Evolutionary conservation across 2,113 vertebrate species (phyloP).

Genomic region (Pontoporia blainvillei): DNA sequence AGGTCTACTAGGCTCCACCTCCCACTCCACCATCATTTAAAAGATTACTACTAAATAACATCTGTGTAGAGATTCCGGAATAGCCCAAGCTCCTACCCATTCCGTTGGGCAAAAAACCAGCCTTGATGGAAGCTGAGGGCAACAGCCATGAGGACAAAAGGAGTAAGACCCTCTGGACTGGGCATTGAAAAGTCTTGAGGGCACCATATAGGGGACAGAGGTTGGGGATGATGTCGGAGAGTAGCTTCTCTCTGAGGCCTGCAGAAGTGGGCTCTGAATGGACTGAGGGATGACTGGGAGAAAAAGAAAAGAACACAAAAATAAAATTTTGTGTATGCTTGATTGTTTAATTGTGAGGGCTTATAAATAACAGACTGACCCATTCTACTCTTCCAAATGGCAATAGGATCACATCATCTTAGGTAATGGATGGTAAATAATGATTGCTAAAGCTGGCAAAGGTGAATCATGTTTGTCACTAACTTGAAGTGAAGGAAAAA

Average conservation of each 20-base stretch:
- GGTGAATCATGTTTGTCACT: not conserved
- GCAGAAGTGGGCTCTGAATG: not conserved
- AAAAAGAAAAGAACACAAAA: not conserved
- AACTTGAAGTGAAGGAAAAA: not conserved
- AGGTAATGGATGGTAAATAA: not conserved
- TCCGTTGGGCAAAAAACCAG: not conserved
- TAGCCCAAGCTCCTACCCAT: not conserved
- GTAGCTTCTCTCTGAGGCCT: not conserved
- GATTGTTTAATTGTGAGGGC: not conserved
- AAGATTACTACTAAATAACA: not conserved
- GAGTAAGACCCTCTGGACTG: not conserved
- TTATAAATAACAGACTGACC: not conserved
- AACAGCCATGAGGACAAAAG: not conserved
- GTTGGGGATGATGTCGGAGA: not conserved
- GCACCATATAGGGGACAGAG: not conserved
- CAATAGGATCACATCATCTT: not conserved
- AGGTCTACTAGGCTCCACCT: not conserved
- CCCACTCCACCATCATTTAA: not conserved
- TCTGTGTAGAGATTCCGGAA: not conserved
- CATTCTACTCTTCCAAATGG: not conserved
- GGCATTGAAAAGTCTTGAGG: not conserved
- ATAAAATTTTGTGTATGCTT: not conserved
- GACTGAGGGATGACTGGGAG: not conserved
- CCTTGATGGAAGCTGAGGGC: not conserved
- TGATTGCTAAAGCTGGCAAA: not conserved